phyloP scores from a whole-genome alignment of 2,797 vertebrate species.

The Lacerta agilis region DNA sequence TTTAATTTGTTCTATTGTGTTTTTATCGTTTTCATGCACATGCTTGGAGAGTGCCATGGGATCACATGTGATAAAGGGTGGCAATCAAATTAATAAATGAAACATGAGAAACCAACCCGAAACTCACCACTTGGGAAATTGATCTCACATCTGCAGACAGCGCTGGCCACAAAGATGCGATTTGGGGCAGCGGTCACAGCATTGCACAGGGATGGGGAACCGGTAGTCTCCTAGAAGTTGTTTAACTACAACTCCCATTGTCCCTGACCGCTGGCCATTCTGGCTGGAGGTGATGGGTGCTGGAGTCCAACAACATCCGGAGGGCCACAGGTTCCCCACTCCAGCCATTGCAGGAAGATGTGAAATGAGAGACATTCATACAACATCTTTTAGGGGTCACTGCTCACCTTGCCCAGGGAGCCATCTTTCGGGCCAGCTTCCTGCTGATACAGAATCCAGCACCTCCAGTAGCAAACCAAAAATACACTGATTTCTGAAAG shows the following conservation, averaged over 20 bases:
- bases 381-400: not conserved
- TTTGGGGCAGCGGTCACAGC: not conserved
- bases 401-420: slow-evolving; percentile 91
- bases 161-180: not conserved
- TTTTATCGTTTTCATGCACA: too few relatives aligned
- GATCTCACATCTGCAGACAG: not conserved
- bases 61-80: not conserved
- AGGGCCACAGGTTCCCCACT: too few relatives aligned
- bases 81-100: too few relatives aligned
- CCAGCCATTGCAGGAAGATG: not conserved
- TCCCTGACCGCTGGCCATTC: too few relatives aligned
- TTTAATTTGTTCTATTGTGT: too few relatives aligned
- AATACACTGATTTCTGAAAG: slow-evolving; percentile 86
- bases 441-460: slow-evolving; percentile 93
- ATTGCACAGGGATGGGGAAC: too few relatives aligned
- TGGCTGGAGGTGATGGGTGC: too few relatives aligned
- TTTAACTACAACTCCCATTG: too few relatives aligned
- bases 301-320: too few relatives aligned
- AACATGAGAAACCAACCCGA: not conserved
- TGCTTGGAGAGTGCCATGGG: too few relatives aligned
- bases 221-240: too few relatives aligned
- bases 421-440: slow-evolving; percentile 88
- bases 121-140: not conserved
- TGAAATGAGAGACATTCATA: not conserved
- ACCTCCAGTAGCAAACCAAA: slow-evolving; percentile 95